Evolutionary conservation across 2,888 invertebrate species (phyloP), one percentile per base, ranked within the genome.

Genomic region (Himalopsyche tibetana): DNA sequence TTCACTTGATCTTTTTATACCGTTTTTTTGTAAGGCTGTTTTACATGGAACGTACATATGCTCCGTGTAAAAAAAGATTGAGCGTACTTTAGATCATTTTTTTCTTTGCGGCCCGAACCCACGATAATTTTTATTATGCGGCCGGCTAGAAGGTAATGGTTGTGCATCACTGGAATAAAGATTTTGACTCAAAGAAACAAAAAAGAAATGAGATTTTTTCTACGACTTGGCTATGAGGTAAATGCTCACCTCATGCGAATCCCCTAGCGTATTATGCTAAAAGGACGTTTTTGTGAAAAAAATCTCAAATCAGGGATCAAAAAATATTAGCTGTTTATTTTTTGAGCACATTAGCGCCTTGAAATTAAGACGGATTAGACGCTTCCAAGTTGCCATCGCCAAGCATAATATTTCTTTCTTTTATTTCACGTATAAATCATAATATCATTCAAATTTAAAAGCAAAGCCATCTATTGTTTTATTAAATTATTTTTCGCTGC

Each of bases 271-370:
- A 63, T 28, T 63, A 63, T 63, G 19, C 63, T n/a, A 19, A 63
- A 63, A 28, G 28, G 63, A 63, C 63, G n/a, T 63, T 63, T 63
- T 63, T 63, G 28, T 11, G 28, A 63, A 11, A 63, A 63, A 19
- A 63, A 63, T 9, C 63, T 19, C n/a, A 19, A 63, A 63, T 63
- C 63, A 8, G 19, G 19, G 63, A 63, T 63, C 63, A 63, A 28
- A 63, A 63, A 63, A 63, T 63, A 63, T 63, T 63, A 63, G 63
- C 63, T 63, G 63, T 63, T 63, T 63, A 63, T 19, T 63, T 63
- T 63, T 63, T 63, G 8, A 63, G 63, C 63, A 63, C 63, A 63
- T 63, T 63, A 63, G 19, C 63, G 63, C 63, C 63, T 63, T 63
- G 19, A 63, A 63, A 63, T 63, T 63, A 63, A 63, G 63, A 63